A percentile compares a stretch with the other conserved stretches of the same genome.
These are phyloP conservation scores for Gadopsis bispinosus DNA, from an alignment of 2,797 vertebrate genomes.

Conservation along the genomic window DNA sequence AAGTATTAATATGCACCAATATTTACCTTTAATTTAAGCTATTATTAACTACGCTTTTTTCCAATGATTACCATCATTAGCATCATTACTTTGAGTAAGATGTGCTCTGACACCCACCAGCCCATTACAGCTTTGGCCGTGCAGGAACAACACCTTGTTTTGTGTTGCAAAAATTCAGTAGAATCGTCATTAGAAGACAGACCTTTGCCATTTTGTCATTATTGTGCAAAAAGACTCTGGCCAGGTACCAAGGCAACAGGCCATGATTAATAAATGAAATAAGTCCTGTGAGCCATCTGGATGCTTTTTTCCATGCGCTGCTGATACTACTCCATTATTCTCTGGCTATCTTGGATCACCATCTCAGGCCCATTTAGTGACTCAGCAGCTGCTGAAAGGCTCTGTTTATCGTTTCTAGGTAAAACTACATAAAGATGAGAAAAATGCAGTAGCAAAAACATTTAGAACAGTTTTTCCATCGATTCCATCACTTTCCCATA, in stretches of 20 bases:
- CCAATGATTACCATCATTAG: conserved; percentile 31
- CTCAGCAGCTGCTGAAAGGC: conserved; percentile 32
- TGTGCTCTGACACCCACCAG: conserved; percentile 42
- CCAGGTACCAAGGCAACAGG: conserved; percentile 62
- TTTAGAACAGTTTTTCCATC: neutral
- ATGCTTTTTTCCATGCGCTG: conserved; percentile 61
- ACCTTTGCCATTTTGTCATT: conserved; percentile 57
- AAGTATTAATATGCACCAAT: neutral
- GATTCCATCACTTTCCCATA: neutral
- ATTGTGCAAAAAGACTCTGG: conserved; percentile 39
- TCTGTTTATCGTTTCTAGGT: conserved; percentile 20
- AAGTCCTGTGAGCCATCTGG: conserved; percentile 76
- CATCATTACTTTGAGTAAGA: conserved; percentile 41
- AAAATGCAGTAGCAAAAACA: neutral
- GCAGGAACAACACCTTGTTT: conserved; percentile 30
- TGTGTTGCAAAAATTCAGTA: conserved; percentile 56
- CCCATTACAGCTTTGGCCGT: conserved; percentile 29
- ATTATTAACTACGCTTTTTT: conserved; percentile 6
- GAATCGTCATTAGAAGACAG: conserved; percentile 70
- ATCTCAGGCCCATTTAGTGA: conserved; percentile 38
- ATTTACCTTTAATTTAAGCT: conserved; percentile 6
- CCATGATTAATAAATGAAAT: conserved; percentile 69
- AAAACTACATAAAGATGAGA: conserved; percentile 5
- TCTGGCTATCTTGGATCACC: conserved; percentile 46
- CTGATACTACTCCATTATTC: conserved; percentile 47